phyloP scores from a whole-genome alignment of 2,888 invertebrate genomes.

The Microctonus aethiopoides region DNA sequence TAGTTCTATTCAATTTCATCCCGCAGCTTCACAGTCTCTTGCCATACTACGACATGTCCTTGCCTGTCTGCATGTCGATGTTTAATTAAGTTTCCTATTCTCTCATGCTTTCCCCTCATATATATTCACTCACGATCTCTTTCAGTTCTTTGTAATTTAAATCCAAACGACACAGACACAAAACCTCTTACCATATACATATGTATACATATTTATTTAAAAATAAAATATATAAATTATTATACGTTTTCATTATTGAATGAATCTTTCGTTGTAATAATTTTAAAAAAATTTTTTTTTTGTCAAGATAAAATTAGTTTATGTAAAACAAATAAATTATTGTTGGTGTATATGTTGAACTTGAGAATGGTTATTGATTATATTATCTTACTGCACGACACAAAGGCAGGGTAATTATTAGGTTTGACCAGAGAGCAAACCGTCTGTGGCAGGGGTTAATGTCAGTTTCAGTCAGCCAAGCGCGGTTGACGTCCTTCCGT shows the following conservation, averaged over 20 bases:
- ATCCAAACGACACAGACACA: background rate
- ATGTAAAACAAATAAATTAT: background rate
- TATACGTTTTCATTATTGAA: background rate
- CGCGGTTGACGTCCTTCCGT: background rate
- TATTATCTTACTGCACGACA: conserved; percentile 6
- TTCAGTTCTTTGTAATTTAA: background rate
- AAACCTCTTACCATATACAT: too few relatives aligned
- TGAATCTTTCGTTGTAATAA: too few relatives aligned
- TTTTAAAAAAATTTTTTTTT: too few relatives aligned
- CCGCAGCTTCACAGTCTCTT: conserved; percentile 5
- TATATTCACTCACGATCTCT: background rate
- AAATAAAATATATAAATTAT: too few relatives aligned
- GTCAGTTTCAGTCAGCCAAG: conserved; percentile 19
- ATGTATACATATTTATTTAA: too few relatives aligned
- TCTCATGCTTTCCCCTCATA: background rate
- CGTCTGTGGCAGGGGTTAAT: conserved; percentile 9
- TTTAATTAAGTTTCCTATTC: conserved; percentile 22
- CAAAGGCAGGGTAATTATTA: conserved; percentile 12
- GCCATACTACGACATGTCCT: background rate
- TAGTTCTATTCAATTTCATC: conserved; percentile 32
- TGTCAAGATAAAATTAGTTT: background rate
- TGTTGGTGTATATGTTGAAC: background rate
- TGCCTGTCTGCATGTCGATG: conserved; percentile 15
- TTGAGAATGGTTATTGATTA: background rate
- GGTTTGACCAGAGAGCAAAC: background rate